Base-by-base conservation (phyloP, 2,113 vertebrate species). In the Argyrosomus japonicus region DNA sequence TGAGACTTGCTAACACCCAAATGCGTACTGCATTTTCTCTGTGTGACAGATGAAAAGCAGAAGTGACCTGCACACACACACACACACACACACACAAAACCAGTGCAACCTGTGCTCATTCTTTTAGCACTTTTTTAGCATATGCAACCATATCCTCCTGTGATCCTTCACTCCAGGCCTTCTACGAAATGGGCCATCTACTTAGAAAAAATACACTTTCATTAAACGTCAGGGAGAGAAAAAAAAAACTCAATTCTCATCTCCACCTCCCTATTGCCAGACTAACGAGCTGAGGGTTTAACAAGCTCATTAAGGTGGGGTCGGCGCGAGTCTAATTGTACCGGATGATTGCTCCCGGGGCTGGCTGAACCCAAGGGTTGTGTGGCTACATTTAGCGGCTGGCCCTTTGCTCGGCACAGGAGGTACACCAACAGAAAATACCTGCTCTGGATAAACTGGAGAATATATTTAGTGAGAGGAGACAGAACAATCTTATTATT, bases 281-380 rank as follows among this genome's bases (percentile, higher is more conserved):
- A 81, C 53, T 88, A 88, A 87, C 51, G 75, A 88, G 79, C 68
- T 56, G 61, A 88, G 81, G 84, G 75, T 79, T 87, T 87, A 85
- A 87, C 70, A 70, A 84, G 86, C 91, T 91, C 86, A 89, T 92
- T 89, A 91, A 80, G 86, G 82, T 36, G 56, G 86, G 69, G 86
- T 86, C 72, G 74, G 43, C 5, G 64, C 56, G 9, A 80, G 74
- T 72, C 70, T 92, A 91, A 91, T 91, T 89, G 84, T 70, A 77
- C 61, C 36, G 43, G 79, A 68, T 87, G 84, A 91, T 91, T 86
- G 82, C 86, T 87, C 84, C 82, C 48, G 68, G 74, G 86, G 65
- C 75, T 65, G 50, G 48, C 43, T 86, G 82, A 87, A 74, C 86
- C 88, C 82, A 87, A 56, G 82, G 82, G 86, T 62, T 67, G 76